Evolutionary conservation across 2,888 invertebrate genomes (phyloP).

Genomic region (Eubasilissa splendida): DNA sequence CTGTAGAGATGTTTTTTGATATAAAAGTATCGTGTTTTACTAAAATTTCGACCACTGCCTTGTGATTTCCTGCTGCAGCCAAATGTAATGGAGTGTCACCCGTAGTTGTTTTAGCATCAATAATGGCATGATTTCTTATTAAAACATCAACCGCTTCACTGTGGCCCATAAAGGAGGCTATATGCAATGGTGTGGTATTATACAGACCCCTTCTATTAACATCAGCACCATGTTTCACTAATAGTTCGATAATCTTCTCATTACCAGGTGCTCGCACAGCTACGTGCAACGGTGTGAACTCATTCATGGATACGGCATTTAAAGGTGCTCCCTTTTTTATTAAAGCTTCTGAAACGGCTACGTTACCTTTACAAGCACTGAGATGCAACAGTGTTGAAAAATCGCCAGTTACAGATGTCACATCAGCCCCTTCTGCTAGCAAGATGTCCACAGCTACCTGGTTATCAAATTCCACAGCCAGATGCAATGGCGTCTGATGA

Average conservation of each 20-base stretch:
- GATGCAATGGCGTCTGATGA: conserved; percentile 1
- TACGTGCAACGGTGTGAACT: background rate
- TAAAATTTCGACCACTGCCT: background rate
- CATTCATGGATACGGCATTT: background rate
- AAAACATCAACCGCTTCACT: background rate
- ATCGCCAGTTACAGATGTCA: background rate
- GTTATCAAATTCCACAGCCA: background rate
- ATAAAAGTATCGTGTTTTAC: background rate
- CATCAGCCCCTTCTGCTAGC: background rate
- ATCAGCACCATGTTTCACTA: background rate
- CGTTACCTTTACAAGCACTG: too few relatives aligned
- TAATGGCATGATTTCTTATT: background rate
- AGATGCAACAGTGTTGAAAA: background rate
- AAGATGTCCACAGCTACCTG: background rate
- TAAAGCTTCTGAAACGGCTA: background rate
- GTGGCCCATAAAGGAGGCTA: background rate
- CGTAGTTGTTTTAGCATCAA: background rate
- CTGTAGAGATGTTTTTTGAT: background rate
- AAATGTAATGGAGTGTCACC: background rate
- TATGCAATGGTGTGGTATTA: background rate
- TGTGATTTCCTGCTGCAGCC: background rate
- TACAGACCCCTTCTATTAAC: background rate
- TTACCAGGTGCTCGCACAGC: background rate
- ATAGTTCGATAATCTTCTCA: background rate
- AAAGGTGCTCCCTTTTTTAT: background rate